These are phyloP conservation scores for Mesaphorura yosii DNA, from an alignment of 1,140 invertebrate species.

Conservation along the genomic window DNA sequence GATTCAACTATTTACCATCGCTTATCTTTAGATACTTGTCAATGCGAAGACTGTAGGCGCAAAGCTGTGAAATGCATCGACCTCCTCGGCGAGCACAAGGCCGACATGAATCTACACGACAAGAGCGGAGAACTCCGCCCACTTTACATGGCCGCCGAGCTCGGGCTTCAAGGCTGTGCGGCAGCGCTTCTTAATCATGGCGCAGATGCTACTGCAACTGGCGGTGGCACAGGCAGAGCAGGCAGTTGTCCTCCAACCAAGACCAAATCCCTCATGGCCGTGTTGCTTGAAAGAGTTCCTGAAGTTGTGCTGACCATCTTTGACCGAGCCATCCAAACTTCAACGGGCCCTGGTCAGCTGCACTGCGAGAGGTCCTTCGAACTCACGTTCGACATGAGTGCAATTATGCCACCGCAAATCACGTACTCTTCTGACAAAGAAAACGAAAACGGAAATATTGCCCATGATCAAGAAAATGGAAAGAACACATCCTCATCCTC, in stretches of 20 bases:
- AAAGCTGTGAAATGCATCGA: conserved; percentile 10
- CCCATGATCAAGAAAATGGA: no score
- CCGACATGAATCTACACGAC: conserved; percentile 12
- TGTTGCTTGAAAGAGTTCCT: conserved; percentile 18
- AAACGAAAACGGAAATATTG: no score
- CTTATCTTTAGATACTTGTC: conserved; percentile 12
- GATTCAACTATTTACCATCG: no score
- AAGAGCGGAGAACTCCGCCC: conserved; percentile 10
- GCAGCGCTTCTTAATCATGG: conserved; percentile 14
- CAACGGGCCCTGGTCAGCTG: background rate
- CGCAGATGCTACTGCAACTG: no score
- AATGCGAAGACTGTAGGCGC: conserved; percentile 16
- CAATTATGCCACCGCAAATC: no score
- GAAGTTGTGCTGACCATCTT: conserved; percentile 15
- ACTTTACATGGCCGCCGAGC: conserved; percentile 6
- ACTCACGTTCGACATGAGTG: conserved; percentile 19
- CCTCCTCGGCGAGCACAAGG: conserved; percentile 14
- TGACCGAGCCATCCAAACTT: conserved; percentile 13
- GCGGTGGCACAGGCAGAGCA: no score
- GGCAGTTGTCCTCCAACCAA: no score
- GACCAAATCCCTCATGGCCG: no score
- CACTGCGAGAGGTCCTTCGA: conserved; percentile 15
- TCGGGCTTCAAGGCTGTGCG: background rate
- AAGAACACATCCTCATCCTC: background rate
- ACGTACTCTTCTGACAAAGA: no score